Conservation (phyloP, 2,113 vertebrate species). For the Syngnathus scovelli region DNA sequence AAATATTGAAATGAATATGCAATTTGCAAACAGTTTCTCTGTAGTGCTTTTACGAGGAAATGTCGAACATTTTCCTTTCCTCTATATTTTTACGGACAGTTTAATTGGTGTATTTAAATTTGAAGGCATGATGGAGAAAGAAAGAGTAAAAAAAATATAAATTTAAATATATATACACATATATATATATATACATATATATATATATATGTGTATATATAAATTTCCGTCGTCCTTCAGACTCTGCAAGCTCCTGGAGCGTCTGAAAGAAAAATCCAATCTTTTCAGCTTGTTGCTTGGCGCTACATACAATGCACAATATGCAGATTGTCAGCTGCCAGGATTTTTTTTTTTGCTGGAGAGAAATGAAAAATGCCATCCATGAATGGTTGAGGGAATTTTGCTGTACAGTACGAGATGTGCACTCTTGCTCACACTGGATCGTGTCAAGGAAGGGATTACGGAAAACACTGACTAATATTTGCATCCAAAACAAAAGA, state of each 20-base stretch:
- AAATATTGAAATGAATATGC: neutral
- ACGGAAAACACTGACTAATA: neutral
- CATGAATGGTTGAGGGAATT: constrained; percentile 18
- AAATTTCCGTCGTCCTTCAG: constrained; percentile 58
- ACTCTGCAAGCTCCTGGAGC: constrained; percentile 36
- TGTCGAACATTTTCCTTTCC: constrained; percentile 13
- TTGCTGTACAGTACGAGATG: neutral
- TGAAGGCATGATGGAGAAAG: constrained; percentile 15
- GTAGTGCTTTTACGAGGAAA: neutral
- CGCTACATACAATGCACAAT: constrained; percentile 6
- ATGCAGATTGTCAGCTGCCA: constrained; percentile 6
- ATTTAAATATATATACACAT: too few species aligned
- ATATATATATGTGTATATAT: constrained; percentile 53
- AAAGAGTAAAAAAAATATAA: constrained; percentile 14
- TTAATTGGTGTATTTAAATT: constrained; percentile 39
- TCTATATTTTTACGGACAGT: neutral
- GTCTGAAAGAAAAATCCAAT: constrained; percentile 38
- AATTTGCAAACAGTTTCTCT: neutral
- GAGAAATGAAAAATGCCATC: constrained; percentile 22
- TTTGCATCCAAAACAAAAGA: neutral
- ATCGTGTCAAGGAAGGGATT: neutral
- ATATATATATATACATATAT: constrained; percentile 14
- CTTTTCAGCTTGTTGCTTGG: constrained; percentile 30
- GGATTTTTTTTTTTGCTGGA: constrained; percentile 15
- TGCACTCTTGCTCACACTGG: constrained; percentile 8